Conservation (phyloP, 1,140 invertebrate genomes). For the Brachionus rubens region DNA sequence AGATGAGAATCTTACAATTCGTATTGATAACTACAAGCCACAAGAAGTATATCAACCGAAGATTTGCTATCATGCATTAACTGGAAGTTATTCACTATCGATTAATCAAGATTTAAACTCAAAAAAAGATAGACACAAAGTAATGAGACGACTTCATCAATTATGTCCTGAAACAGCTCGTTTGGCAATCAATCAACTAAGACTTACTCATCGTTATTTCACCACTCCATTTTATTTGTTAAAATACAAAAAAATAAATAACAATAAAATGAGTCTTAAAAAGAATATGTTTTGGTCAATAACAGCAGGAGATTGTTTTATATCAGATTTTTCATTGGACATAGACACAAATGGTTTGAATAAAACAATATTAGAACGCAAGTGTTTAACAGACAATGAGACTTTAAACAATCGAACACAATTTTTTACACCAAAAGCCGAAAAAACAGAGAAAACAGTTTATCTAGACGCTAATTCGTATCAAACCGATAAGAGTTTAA, state of each 20-base stretch:
- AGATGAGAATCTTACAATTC: not conserved
- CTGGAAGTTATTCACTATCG: not conserved
- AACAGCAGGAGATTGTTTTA: conserved; percentile 24
- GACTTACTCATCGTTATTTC: conserved; percentile 6
- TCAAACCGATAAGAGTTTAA: not conserved
- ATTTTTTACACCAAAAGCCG: not conserved
- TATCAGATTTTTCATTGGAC: not conserved
- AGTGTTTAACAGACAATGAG: too few relatives aligned
- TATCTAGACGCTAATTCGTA: not conserved
- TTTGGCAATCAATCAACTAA: conserved; percentile 25
- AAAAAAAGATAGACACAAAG: not conserved
- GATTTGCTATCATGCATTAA: not conserved
- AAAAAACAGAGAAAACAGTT: not conserved
- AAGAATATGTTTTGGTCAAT: conserved; percentile 23
- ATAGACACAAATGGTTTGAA: not conserved
- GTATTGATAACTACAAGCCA: not conserved
- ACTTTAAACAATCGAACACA: not conserved
- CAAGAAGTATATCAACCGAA: not conserved
- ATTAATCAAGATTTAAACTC: not conserved
- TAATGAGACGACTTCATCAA: conserved; percentile 6
- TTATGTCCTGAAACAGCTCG: conserved; percentile 19
- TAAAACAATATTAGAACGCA: not conserved
- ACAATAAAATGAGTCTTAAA: not conserved
- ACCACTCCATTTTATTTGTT: not conserved
- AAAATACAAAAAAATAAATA: not conserved